A percentile compares a stretch with the other conserved stretches of the same genome.
Evolutionary conservation across 2,113 vertebrate genomes (phyloP).

Genomic region (Equus quagga): DNA sequence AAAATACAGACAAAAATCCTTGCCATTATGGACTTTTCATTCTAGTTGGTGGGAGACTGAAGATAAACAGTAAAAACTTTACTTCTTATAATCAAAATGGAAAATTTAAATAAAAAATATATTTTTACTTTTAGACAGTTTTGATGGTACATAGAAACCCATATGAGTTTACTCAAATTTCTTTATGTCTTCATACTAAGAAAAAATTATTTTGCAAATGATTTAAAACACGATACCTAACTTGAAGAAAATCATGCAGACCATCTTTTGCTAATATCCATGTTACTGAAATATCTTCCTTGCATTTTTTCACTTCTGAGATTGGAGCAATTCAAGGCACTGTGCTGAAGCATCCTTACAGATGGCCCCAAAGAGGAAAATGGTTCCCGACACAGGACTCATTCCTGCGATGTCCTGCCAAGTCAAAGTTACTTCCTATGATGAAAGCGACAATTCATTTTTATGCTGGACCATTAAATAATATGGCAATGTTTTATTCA

Average conservation of each 20-base stretch:
- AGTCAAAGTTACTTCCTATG: slow-evolving; percentile 5
- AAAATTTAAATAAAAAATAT: slow-evolving; percentile 36
- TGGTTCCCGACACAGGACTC: neutral
- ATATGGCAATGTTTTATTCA: neutral
- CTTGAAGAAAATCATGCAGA: neutral
- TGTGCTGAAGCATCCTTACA: neutral
- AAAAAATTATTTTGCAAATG: slow-evolving; percentile 36
- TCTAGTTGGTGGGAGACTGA: neutral
- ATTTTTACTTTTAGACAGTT: neutral
- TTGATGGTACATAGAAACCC: neutral
- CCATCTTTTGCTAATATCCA: slow-evolving; percentile 18
- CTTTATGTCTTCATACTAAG: neutral
- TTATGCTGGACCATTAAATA: neutral
- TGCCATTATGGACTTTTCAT: neutral
- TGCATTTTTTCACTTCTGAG: neutral
- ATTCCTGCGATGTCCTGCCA: neutral
- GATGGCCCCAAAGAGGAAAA: neutral
- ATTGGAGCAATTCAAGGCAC: neutral
- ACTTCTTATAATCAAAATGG: slow-evolving; percentile 41
- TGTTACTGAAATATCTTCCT: neutral
- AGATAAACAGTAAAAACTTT: neutral
- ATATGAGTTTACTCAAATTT: neutral
- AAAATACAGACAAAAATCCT: slow-evolving; percentile 33
- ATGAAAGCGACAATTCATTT: slow-evolving; percentile 10
- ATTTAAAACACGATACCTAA: neutral